These are phyloP conservation scores for Mesorhabditis belari DNA, from an alignment of 2,888 invertebrate genomes.

Conservation along the genomic window DNA sequence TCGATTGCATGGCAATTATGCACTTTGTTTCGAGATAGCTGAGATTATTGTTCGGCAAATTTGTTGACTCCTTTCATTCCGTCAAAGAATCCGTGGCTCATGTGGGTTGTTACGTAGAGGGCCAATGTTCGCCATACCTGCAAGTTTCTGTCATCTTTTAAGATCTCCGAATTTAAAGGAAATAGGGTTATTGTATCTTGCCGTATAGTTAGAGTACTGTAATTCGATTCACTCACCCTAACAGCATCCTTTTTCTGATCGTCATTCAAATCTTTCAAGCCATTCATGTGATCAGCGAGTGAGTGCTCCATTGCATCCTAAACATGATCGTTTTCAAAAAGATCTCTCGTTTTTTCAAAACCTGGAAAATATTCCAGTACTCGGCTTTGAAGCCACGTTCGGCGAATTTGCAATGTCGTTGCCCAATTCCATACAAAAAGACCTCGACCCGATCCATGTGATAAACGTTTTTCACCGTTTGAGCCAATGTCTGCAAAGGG, in stretches of 20 bases:
- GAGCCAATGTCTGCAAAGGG: constrained; percentile 36
- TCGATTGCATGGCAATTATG: no score
- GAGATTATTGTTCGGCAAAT: constrained; percentile 16
- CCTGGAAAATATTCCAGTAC: constrained; percentile 49
- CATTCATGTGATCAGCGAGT: constrained; percentile 25
- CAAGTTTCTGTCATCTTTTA: not conserved
- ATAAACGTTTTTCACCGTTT: constrained; percentile 47
- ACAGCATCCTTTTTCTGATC: constrained; percentile 34
- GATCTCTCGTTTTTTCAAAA: not conserved
- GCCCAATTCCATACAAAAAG: constrained; percentile 39
- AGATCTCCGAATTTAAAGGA: not conserved
- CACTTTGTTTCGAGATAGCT: no score
- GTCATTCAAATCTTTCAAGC: constrained; percentile 28
- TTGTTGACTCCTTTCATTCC: constrained; percentile 32
- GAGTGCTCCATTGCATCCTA: constrained; percentile 48
- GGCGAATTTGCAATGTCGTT: constrained; percentile 41
- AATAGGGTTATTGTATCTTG: not conserved
- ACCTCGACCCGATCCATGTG: constrained; percentile 40
- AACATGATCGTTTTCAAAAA: constrained; percentile 1
- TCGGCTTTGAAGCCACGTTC: constrained; percentile 46
- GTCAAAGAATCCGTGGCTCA: constrained; percentile 43
- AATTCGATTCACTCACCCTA: constrained; percentile 7
- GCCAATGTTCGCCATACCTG: constrained; percentile 44
- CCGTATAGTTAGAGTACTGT: not conserved
- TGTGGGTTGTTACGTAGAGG: constrained; percentile 41